Evolutionary conservation across 2,797 vertebrate genomes (phyloP), one percentile per base, ranked within the genome.

Genomic region (Delichon dasypus): DNA sequence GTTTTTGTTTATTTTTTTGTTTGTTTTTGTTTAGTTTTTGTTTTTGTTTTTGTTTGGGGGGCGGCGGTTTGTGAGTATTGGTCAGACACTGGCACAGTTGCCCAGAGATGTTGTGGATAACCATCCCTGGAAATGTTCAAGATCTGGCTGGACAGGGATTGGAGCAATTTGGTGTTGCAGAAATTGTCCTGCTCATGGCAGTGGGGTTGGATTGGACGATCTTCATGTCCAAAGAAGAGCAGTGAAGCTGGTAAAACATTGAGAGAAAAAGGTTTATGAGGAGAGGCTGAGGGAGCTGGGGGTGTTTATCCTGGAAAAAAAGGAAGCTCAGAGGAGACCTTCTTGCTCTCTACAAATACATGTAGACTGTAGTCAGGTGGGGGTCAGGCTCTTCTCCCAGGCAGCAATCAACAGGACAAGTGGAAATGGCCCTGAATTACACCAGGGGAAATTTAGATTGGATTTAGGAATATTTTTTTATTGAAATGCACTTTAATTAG

Each of bases 1-100:
- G n/a, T 23, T 29, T n/a, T 51, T 36, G 21, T 1, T 22, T 2
- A n/a, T n/a, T 19, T 18, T 27, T 40, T 22, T 29, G 27, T 51
- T 36, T 2, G 2, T 45, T 38, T 44, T 44, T 44, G 40, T 42
- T 13, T 38, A 10, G 36, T 38, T 38, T 38, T 38, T 38, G 10
- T 42, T 42, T 42, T 36, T 21, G 36, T 38, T 38, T 10, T 38
- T 38, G 36, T n/a, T n/a, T n/a, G n/a, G n/a, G n/a, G n/a, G n/a
- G n/a, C n/a, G n/a, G n/a, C n/a, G n/a, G n/a, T n/a, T n/a, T 1
- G 2, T 47, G 10, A 40, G 2, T 23, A 3, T 47, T 67, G 15
- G 10, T 19, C 60, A 42, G 54, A 53, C 6, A 7, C 38, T 54
- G 38, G 13, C 10, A 53, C 25, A 61, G 7, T 22, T 61, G 10